phyloP scores from a whole-genome alignment of 2,797 vertebrate species.

The Chiloscyllium punctatum region DNA sequence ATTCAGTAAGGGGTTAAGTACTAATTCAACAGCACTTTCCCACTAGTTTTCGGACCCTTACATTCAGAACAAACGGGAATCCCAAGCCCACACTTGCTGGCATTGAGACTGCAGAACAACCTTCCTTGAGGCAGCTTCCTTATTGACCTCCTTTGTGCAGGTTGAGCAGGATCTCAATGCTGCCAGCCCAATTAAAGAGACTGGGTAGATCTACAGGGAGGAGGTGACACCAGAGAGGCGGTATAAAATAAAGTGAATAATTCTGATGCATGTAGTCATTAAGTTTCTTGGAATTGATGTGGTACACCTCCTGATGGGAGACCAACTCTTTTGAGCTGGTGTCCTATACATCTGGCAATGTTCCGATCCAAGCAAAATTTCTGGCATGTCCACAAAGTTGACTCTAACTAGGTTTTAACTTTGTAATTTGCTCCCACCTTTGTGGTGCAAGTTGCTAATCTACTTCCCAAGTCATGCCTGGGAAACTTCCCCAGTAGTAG shows the following conservation, averaged over 20 bases:
- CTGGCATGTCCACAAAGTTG: neutral
- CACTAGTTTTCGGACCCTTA: neutral
- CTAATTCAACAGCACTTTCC: neutral
- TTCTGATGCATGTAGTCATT: neutral
- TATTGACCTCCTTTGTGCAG: neutral
- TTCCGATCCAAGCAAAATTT: neutral
- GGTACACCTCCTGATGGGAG: neutral
- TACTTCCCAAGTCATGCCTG: neutral
- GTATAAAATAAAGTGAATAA: neutral
- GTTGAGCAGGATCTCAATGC: neutral
- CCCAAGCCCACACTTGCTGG: neutral
- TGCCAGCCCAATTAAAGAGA: neutral
- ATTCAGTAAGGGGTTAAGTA: neutral
- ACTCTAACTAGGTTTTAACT: neutral
- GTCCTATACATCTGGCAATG: no score
- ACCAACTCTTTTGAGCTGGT: no score
- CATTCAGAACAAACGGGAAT: neutral
- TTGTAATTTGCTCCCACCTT: neutral
- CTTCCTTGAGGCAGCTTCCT: neutral
- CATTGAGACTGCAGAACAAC: neutral
- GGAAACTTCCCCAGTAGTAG: neutral
- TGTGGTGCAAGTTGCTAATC: neutral
- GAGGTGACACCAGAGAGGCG: neutral
- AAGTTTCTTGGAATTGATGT: neutral
- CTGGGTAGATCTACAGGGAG: neutral